phyloP scores from a whole-genome alignment of 1,140 invertebrate genomes.

The Zelostemma sp. region DNA sequence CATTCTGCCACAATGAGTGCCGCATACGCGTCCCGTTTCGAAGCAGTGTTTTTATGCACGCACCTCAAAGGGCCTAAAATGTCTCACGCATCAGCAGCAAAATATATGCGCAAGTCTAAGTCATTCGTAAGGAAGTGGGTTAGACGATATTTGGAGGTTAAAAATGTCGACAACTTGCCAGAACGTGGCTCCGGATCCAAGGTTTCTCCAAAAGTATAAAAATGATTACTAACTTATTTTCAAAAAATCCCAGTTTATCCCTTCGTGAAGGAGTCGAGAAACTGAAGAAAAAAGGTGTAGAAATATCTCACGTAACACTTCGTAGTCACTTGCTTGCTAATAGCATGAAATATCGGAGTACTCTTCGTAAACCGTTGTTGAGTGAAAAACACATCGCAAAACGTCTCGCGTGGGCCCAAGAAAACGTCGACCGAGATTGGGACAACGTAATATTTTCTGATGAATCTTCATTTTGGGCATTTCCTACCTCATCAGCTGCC shows the following conservation, averaged over 20 bases:
- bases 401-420: not conserved
- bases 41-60: not conserved
- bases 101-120: not conserved
- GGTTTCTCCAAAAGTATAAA: not conserved
- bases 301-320: not conserved
- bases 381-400: not conserved
- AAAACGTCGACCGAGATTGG: conserved; percentile 4
- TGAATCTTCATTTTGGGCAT: conserved; percentile 4
- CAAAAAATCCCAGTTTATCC: not conserved
- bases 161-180: not conserved
- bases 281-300: not conserved
- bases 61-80: not conserved
- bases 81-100: not conserved
- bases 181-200: not conserved
- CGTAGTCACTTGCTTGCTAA: not conserved
- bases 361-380: not conserved
- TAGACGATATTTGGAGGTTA: not conserved
- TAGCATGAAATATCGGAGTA: not conserved
- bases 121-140: not conserved
- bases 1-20: not conserved
- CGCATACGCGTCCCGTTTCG: not conserved
- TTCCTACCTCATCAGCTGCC: not conserved
- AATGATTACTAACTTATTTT: not conserved
- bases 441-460: conserved; percentile 11
- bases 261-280: not conserved